Evolutionary conservation across 1,140 invertebrate genomes (phyloP).

Genomic region (Lepidurus couesii): DNA sequence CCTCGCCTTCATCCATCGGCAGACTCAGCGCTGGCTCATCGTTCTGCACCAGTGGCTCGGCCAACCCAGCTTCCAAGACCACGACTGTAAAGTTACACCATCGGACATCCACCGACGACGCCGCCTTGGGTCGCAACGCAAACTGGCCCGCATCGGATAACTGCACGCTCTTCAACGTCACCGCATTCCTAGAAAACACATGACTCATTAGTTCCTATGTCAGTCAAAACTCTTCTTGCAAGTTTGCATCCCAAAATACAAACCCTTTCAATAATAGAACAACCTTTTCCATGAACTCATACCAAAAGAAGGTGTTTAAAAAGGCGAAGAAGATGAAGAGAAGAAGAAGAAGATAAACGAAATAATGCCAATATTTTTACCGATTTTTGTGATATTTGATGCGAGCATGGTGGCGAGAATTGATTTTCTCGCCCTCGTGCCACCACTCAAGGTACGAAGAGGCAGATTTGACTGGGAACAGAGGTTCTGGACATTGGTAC

Average conservation of each 20-base stretch:
- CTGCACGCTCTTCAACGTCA: slow-evolving; percentile 23
- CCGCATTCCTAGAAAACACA: slow-evolving; percentile 27
- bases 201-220: background rate
- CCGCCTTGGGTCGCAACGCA: slow-evolving; percentile 26
- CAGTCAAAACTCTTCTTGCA: background rate
- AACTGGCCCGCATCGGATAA: slow-evolving; percentile 28
- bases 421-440: background rate
- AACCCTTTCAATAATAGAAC: too few relatives aligned
- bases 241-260: background rate
- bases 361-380: background rate
- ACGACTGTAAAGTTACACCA: slow-evolving; percentile 33
- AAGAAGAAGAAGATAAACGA: too few relatives aligned
- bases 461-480: slow-evolving; percentile 2
- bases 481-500: background rate
- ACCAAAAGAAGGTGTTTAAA: too few relatives aligned
- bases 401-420: background rate
- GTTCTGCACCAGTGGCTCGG: slow-evolving; percentile 12
- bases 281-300: too few relatives aligned
- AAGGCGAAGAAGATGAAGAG: too few relatives aligned
- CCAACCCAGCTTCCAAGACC: slow-evolving; percentile 24
- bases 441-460: slow-evolving; percentile 5
- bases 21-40: slow-evolving; percentile 25
- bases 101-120: background rate
- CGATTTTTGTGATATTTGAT: background rate
- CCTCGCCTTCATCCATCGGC: slow-evolving; percentile 13